Percentiles rank a stretch among this genome's conserved stretches.
Evolutionary conservation across 1,140 invertebrate species (phyloP).

Genomic region (Drosophila suzukii): DNA sequence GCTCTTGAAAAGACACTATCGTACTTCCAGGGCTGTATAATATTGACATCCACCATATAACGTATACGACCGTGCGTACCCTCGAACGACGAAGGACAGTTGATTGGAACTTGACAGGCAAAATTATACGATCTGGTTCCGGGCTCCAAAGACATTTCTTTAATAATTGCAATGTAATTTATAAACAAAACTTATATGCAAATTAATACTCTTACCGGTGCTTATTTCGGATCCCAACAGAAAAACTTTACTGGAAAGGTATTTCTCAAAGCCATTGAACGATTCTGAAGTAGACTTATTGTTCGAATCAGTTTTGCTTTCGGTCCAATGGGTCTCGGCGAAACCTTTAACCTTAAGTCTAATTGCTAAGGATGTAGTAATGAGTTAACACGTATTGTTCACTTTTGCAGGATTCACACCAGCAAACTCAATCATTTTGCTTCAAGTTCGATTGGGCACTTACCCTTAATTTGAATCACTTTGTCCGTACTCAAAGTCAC

Average conservation of each 20-base stretch:
- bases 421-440: not conserved
- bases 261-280: constrained; percentile 71
- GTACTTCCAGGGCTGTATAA: constrained; percentile 91
- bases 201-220: constrained; percentile 20
- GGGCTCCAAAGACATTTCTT: constrained; percentile 48
- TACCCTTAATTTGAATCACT: constrained; percentile 84
- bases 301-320: constrained; percentile 24
- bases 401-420: not conserved
- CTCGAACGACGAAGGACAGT: constrained; percentile 89
- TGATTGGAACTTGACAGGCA: constrained; percentile 85
- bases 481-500: constrained; percentile 84
- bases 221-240: constrained; percentile 46
- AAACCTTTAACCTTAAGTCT: constrained; percentile 63
- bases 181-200: not conserved
- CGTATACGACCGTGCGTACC: constrained; percentile 88
- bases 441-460: not conserved
- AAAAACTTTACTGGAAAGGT: constrained; percentile 63
- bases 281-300: constrained; percentile 32
- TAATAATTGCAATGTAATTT: too few species aligned
- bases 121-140: constrained; percentile 87
- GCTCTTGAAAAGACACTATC: constrained; percentile 89
- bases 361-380: constrained; percentile 36
- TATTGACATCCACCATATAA: constrained; percentile 87
- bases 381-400: not conserved
- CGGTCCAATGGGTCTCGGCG: constrained; percentile 65